Base-by-base conservation (phyloP, 2,888 invertebrate genomes). In the Penaeus monodon region DNA sequence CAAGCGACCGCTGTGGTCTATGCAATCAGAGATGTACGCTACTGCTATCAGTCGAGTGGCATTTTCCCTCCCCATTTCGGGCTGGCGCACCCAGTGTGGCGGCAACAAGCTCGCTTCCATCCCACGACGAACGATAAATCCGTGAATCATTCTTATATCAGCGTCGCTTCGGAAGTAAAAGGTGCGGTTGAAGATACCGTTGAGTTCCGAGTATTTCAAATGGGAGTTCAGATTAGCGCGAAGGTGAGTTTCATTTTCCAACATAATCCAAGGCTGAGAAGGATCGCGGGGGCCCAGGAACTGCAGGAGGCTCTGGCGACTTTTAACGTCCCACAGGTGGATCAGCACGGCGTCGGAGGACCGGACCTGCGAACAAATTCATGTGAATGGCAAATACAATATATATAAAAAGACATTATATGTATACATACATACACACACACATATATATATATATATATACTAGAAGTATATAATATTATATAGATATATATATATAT, bases 231-330 rank as follows among this genome's bases (percentile, higher is more conserved):
- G 0, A 7, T n/a, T 68, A 24, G 68, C 68, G 12, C 68, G n/a
- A 12, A 68, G 12, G 68, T 68, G 79, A 22, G 85, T 24, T 68
- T 85, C 85, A 29, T 65, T 38, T 24, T 38, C 17, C 29, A 79
- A 29, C 27, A 65, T 78, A 44, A 85, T 79, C 85, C 85, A 85
- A 24, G 85, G 85, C 57, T 85, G 85, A 20, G 49, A n/a, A 22
- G 76, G 78, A 22, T 85, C 85, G n/a, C 85, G n/a, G 14, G 44
- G 33, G 12, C 78, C 68, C 38, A 85, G 64, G 33, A n/a, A 44
- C 7, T 22, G 22, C 38, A 65, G 49, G 17, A 85, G 44, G 20
- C 66, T 22, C 14, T 66, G 2, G 29, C 66, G 38, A n/a, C 14
- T 27, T 44, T 17, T 29, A 57, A 85, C 38, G n/a, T 38, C n/a